phyloP scores from a whole-genome alignment of 2,113 vertebrate genomes.

The Archilochus colubris region DNA sequence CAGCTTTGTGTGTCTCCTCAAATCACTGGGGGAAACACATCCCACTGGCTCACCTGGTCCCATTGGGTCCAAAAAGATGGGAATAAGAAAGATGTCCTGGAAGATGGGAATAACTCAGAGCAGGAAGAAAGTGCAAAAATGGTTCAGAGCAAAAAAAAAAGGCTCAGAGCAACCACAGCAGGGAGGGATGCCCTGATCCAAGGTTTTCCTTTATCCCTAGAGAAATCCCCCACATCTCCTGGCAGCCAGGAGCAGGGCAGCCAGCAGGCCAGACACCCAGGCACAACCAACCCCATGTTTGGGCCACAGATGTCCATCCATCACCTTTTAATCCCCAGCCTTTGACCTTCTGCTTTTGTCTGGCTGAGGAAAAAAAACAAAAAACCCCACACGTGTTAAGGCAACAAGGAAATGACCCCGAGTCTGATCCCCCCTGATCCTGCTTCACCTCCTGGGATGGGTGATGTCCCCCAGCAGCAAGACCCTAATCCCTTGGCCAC shows the following conservation, averaged over 20 bases:
- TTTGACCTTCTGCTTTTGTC: slow-evolving; percentile 29
- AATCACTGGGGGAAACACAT: background rate
- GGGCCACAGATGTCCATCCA: fast-evolving
- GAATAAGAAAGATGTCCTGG: too few species aligned
- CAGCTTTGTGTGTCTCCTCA: fast-evolving
- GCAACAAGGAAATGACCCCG: slow-evolving; percentile 52
- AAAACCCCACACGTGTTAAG: background rate
- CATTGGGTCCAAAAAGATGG: background rate
- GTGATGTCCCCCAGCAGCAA: fast-evolving
- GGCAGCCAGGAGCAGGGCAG: fast-evolving
- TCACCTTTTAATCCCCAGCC: slow-evolving; percentile 50
- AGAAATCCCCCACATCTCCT: fast-evolving
- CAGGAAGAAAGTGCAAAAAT: fast-evolving
- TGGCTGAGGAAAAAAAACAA: background rate
- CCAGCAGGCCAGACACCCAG: fast-evolving
- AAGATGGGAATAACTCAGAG: background rate
- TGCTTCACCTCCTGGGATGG: background rate
- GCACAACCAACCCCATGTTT: fast-evolving
- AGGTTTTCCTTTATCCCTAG: too few species aligned
- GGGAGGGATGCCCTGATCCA: background rate
- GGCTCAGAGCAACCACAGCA: fast-evolving
- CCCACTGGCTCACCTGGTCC: background rate
- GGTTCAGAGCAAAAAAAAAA: too few species aligned
- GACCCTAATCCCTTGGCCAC: background rate
- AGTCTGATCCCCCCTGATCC: slow-evolving; percentile 43